Evolutionary conservation across 2,113 vertebrate species (phyloP).

Genomic region (Carettochelys insculpta): DNA sequence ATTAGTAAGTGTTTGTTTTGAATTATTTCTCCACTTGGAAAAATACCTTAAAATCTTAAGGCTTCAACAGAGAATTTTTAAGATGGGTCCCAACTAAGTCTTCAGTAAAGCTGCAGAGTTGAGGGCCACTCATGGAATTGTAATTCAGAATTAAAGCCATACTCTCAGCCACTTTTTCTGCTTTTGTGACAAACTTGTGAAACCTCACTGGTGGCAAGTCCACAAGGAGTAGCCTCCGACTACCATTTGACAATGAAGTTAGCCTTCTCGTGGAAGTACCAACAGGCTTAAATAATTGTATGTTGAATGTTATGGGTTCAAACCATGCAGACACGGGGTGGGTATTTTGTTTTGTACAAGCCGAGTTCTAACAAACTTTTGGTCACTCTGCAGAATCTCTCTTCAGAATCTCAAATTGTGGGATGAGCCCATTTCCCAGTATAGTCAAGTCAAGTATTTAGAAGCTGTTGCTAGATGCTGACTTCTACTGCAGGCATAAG

Average conservation of each 20-base stretch:
- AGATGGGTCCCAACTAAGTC: neutral
- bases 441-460: neutral
- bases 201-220: neutral
- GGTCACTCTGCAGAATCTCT: neutral
- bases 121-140: neutral
- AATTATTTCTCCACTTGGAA: neutral
- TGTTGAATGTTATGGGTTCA: neutral
- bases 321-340: neutral
- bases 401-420: neutral
- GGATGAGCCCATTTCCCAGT: neutral
- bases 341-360: neutral
- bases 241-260: neutral
- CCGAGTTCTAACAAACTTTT: neutral
- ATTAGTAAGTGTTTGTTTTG: neutral
- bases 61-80: neutral
- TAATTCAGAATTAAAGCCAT: rapidly evolving
- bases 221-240: neutral
- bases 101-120: neutral
- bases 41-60: neutral
- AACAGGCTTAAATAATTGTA: neutral
- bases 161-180: neutral
- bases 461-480: neutral
- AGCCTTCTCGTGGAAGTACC: neutral
- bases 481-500: rapidly evolving
- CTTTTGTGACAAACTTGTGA: neutral